A percentile compares a stretch with the other conserved stretches of the same genome.
These are phyloP conservation scores for Upupa epops DNA, from an alignment of 2,113 vertebrate species.

Conservation along the genomic window DNA sequence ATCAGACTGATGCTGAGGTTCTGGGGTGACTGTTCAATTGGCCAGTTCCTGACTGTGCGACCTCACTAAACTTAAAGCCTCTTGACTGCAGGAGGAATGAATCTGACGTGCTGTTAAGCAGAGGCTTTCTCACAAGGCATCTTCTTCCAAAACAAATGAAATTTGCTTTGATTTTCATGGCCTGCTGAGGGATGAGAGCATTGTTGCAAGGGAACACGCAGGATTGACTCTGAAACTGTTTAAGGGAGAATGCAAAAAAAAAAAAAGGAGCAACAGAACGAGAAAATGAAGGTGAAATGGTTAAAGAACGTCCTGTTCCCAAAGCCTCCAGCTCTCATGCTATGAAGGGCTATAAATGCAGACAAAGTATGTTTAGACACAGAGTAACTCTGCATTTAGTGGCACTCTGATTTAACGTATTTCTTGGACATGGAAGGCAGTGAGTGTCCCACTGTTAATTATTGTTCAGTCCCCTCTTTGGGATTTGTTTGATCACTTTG, in stretches of 20 bases:
- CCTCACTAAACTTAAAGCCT: conserved; percentile 11
- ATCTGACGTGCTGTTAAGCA: background rate
- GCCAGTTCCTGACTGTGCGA: background rate
- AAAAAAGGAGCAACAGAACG: too few relatives aligned
- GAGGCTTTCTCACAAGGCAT: conserved; percentile 7
- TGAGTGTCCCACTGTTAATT: background rate
- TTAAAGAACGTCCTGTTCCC: background rate
- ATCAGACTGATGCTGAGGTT: background rate
- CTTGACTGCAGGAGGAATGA: conserved; percentile 4
- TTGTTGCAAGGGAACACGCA: background rate
- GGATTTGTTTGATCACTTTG: background rate
- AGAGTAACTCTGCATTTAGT: background rate
- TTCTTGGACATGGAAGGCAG: background rate
- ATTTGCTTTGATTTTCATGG: conserved; percentile 39
- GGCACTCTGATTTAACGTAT: background rate
- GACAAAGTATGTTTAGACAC: background rate
- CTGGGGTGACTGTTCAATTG: background rate
- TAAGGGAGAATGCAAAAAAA: background rate
- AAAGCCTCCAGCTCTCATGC: background rate
- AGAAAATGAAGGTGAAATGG: background rate
- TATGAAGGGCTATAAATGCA: background rate
- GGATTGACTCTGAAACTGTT: background rate
- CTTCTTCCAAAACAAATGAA: conserved; percentile 15
- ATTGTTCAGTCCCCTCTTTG: background rate
- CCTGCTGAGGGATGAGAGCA: background rate